phyloP scores from a whole-genome alignment of 2,888 invertebrate species.

The Stenolophus ochropezus region DNA sequence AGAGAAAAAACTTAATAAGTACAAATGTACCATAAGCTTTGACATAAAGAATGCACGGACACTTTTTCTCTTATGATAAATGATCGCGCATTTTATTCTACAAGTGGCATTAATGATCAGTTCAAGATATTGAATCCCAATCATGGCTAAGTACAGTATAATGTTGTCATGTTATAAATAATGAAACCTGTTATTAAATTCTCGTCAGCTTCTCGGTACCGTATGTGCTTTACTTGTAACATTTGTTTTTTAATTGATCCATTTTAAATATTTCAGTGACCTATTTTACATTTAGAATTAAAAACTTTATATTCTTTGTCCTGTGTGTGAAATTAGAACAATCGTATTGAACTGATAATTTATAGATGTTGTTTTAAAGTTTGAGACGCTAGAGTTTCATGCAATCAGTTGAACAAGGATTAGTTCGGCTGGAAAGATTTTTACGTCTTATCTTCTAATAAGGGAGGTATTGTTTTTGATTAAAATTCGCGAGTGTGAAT shows the following conservation, averaged over 20 bases:
- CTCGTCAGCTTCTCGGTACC: not conserved
- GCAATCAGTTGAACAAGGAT: constrained; percentile 1
- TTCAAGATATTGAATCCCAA: not conserved
- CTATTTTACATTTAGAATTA: not conserved
- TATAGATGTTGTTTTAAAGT: constrained; percentile 1
- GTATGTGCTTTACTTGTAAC: not conserved
- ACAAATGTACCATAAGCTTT: not conserved
- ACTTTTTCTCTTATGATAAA: not conserved
- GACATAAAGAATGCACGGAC: not conserved
- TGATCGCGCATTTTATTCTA: too few species aligned
- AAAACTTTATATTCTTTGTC: not conserved
- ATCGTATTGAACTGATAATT: not conserved
- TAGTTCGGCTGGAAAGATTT: not conserved
- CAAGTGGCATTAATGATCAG: not conserved
- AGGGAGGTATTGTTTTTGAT: too few species aligned
- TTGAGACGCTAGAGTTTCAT: not conserved
- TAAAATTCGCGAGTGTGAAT: too few species aligned
- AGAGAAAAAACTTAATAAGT: not conserved
- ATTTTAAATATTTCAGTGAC: not conserved
- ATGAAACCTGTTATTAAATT: not conserved
- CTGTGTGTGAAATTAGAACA: not conserved
- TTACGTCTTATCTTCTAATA: not conserved
- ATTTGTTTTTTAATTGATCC: too few species aligned
- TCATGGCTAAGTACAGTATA: not conserved
- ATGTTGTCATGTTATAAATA: not conserved